Evolutionary conservation across 2,888 invertebrate species (phyloP).

Genomic region (Dromius quadrimaculatus): DNA sequence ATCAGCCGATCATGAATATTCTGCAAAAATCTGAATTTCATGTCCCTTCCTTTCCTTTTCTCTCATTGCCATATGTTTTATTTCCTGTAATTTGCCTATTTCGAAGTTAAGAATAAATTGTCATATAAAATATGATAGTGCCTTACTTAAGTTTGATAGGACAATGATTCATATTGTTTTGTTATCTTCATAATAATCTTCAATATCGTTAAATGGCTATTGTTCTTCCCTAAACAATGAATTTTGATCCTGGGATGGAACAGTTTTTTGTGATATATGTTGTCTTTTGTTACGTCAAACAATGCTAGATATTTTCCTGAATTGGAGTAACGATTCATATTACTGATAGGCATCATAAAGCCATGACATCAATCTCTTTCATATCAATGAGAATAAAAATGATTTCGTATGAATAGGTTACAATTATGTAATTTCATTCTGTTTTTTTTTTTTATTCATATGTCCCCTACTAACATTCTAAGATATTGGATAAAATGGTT

Average conservation of each 20-base stretch:
- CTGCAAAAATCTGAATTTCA: no score
- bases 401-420: slow-evolving; percentile 18
- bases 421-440: no score
- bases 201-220: slow-evolving; percentile 31
- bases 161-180: slow-evolving; percentile 7
- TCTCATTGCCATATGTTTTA: no score
- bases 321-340: slow-evolving; percentile 30
- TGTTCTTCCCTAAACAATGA: slow-evolving; percentile 17
- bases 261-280: slow-evolving; percentile 30
- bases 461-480: no score
- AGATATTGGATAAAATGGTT: no score
- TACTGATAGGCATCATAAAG: slow-evolving; percentile 20
- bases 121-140: no score
- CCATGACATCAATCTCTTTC: slow-evolving; percentile 20
- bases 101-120: no score
- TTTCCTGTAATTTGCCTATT: no score
- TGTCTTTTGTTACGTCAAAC: slow-evolving; percentile 14
- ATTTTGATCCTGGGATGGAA: slow-evolving; percentile 21
- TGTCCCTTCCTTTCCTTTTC: no score
- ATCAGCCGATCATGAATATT: no score
- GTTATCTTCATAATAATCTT: slow-evolving; percentile 28
- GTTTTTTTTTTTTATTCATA: no score
- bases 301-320: slow-evolving; percentile 32
- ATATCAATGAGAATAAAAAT: slow-evolving; percentile 28
- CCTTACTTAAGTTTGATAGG: no score